Evolutionary conservation across 2,797 vertebrate species (phyloP).

Genomic region (Scyliorhinus canicula): DNA sequence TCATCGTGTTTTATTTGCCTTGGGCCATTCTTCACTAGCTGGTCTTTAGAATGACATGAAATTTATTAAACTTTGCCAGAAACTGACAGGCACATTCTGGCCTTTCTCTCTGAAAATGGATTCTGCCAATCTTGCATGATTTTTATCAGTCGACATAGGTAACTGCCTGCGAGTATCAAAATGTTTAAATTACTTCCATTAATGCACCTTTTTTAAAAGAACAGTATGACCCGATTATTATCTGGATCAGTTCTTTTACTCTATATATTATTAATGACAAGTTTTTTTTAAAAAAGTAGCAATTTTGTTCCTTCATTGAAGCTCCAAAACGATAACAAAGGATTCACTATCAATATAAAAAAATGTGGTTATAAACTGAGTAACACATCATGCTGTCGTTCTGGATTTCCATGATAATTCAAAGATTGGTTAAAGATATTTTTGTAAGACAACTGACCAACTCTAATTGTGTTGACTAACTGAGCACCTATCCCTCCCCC

Average conservation of each 20-base stretch:
- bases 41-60: slow-evolving; percentile 55
- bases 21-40: slow-evolving; percentile 48
- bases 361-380: not conserved
- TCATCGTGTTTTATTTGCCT: slow-evolving; percentile 50
- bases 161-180: slow-evolving; percentile 41
- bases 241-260: slow-evolving; percentile 45
- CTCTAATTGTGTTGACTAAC: not conserved
- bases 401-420: not conserved
- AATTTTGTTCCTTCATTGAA: not conserved
- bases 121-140: slow-evolving; percentile 49
- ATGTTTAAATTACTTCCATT: slow-evolving; percentile 44
- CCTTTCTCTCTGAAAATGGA: slow-evolving; percentile 46
- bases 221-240: slow-evolving; percentile 43
- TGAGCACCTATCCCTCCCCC: not conserved
- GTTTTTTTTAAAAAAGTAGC: slow-evolving; percentile 41
- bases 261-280: slow-evolving; percentile 44
- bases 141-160: slow-evolving; percentile 35
- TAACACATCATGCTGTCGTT: not conserved
- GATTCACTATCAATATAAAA: not conserved
- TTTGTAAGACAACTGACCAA: slow-evolving; percentile 8
- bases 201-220: slow-evolving; percentile 40
- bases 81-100: slow-evolving; percentile 47
- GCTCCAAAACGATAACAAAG: not conserved
- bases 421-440: not conserved
- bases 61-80: slow-evolving; percentile 52